phyloP scores from a whole-genome alignment of 1,140 invertebrate species.

The Carposina sasakii region DNA sequence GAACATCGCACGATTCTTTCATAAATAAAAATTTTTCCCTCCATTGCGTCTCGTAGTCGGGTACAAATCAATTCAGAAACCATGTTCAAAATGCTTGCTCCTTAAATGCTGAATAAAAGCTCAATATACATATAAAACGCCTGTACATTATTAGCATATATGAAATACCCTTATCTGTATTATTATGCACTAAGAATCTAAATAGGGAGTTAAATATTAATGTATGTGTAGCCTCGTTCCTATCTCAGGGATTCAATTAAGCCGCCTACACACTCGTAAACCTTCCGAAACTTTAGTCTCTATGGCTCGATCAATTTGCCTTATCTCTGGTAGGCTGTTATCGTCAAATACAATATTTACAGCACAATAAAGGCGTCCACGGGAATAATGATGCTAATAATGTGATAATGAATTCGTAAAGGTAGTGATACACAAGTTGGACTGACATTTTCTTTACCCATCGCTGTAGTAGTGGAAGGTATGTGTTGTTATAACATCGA shows the following conservation, averaged over 20 bases:
- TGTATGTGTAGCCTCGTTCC: conserved; percentile 42
- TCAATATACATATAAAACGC: too few relatives aligned
- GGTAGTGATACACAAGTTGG: too few relatives aligned
- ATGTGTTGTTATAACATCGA: too few relatives aligned
- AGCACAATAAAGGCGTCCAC: conserved; percentile 60
- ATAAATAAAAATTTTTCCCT: too few relatives aligned
- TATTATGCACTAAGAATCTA: conserved; percentile 43
- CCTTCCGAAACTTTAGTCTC: conserved; percentile 35
- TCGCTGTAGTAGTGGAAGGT: too few relatives aligned
- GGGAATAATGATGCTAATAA: conserved; percentile 64
- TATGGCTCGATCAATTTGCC: conserved; percentile 58
- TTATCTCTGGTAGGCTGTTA: conserved; percentile 57
- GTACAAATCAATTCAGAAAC: too few relatives aligned
- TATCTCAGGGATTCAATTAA: conserved; percentile 61
- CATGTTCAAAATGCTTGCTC: too few relatives aligned
- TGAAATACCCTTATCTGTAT: conserved; percentile 44
- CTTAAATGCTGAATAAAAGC: too few relatives aligned
- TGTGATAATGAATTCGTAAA: conserved; percentile 50
- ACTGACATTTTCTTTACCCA: too few relatives aligned
- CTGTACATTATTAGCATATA: too few relatives aligned
- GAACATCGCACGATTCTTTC: too few relatives aligned
- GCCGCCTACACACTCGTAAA: conserved; percentile 52
- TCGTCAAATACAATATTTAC: conserved; percentile 65
- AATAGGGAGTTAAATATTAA: conserved; percentile 50
- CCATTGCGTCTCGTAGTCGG: too few relatives aligned